Evolutionary conservation across 1,140 invertebrate genomes (phyloP).

Genomic region (Myzus persicae): DNA sequence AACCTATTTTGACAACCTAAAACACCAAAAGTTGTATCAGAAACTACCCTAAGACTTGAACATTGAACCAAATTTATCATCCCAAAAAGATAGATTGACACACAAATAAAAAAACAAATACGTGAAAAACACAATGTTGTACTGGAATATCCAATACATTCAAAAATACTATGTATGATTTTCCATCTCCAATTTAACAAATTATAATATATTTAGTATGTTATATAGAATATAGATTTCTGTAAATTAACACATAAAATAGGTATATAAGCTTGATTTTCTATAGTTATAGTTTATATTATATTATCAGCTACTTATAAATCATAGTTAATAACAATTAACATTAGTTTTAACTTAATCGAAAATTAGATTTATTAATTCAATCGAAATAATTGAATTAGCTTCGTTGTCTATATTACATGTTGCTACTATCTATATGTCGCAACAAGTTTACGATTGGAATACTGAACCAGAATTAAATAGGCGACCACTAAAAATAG

Average conservation of each 20-base stretch:
- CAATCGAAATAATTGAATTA: background rate
- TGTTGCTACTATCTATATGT: too few species aligned
- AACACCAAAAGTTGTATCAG: background rate
- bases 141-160: too few species aligned
- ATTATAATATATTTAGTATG: too few species aligned
- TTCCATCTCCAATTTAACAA: too few species aligned
- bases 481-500: background rate
- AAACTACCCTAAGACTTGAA: background rate
- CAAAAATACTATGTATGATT: background rate
- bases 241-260: background rate
- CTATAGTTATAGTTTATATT: background rate
- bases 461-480: slow-evolving; percentile 44
- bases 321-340: background rate
- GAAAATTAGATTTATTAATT: background rate
- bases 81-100: background rate
- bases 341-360: background rate
- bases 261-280: background rate
- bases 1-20: background rate
- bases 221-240: too few species aligned
- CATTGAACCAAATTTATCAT: background rate
- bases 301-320: too few species aligned
- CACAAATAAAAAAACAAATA: background rate
- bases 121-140: background rate
- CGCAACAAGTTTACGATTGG: background rate
- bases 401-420: background rate